Base-by-base conservation (phyloP, 1,140 invertebrate species). In the Tenebrio molitor region DNA sequence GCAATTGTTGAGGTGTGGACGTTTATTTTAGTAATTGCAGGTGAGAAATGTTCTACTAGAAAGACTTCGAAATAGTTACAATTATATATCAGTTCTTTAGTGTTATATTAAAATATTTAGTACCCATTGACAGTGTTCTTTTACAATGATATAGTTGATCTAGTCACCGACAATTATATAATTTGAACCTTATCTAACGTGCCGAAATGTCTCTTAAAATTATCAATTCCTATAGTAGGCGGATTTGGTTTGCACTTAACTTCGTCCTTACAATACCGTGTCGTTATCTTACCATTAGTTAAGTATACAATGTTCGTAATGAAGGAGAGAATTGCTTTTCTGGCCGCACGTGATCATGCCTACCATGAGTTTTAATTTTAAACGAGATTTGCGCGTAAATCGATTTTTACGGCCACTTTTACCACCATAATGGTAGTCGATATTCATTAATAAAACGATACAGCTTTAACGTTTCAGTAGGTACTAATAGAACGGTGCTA, bases 181-280 rank as follows among this genome's bases (percentile, higher is more conserved):
- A 7, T 39, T 39, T 33, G 29, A 33, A 33, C 10, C 5, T 1
- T 63, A n/a, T 33, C 19, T 36, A 65, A 39, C 62, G 62, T 65
- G 16, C 23, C 34, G 34, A 14, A 15, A 33, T 15, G 21, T 66
- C 21, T 25, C 25, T 67, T 29, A 42, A 67, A 33, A 67, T 42
- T 46, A 73, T 75, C 74, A 75, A 75, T 75, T 75, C 74, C 74
- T 73, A 70, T 69, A 25, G 50, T 69, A 75, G 74, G 74, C 74
- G 69, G 63, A 71, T 67, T 65, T 39, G 23, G 50, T 19, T 58
- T 58, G 23, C 50, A 25, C 21, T 12, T n/a, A 53, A 44, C 42
- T 53, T 53, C 19, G 19, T 53, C 46, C 21, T 16, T 46, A 2
- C 10, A 5, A 33, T 10, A 33, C 4, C 4, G 29, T 33, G 10